Base-by-base conservation (phyloP, 2,888 invertebrate species). In the Polyommatus iphigenia region DNA sequence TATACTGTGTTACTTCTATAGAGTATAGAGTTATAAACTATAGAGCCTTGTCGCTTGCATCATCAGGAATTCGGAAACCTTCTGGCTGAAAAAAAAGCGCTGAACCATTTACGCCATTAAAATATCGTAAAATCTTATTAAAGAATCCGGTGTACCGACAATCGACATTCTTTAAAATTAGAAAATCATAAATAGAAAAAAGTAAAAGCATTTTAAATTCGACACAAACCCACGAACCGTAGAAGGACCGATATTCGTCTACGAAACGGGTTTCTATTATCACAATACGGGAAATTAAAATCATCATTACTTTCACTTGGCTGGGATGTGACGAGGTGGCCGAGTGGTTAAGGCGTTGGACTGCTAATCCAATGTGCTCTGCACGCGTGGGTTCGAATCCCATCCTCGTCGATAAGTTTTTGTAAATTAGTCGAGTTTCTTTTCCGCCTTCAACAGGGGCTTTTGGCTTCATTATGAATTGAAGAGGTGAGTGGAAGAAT, bases 311-410 rank as follows among this genome's bases (percentile, higher is more conserved):
- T 75, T 75, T 75, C 75, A 75, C 75, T 50, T 54, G 3, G 1
- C 5, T 7, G 3, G 7, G 18, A 54, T 20, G 50, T 78, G 93
- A 94, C 93, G 94, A 94, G 94, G 94, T 94, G 94, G 94, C 94
- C 94, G 94, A 94, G 94, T 87, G 94, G 94, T 94, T 94, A 94
- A 94, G 94, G 94, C 94, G 94, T 94, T 94, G 94, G 94, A 94
- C 89, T 89, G 89, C 89, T 89, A 90, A 90, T 90, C 89, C 89
- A 89, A 88, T 90, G 89, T 88, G 89, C 96, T 96, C 96, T 96
- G 96, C 96, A 96, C 96, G 96, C 96, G 96, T 96, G 96, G 96
- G 96, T 96, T 96, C 96, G 96, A 96, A 96, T 96, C 96, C 96
- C 96, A 96, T 96, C 96, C 96, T 96, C 96, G 96, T 96, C 96